Conservation (phyloP, 2,797 vertebrate genomes). For the Hirundo rustica region DNA sequence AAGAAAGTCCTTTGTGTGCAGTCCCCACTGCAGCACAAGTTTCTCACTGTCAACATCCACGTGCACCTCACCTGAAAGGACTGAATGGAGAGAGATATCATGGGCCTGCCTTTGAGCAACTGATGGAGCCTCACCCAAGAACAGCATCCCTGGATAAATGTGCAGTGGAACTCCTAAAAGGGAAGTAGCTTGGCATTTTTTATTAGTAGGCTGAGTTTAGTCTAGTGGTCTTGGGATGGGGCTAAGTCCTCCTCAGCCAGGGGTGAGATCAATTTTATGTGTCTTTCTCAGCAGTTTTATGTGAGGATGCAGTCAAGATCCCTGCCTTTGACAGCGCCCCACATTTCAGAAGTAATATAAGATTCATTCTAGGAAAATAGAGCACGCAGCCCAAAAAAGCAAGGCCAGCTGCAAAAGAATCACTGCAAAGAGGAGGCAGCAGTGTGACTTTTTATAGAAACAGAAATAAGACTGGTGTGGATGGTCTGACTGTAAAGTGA, state of each 20-base stretch:
- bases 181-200: neutral
- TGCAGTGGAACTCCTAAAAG: neutral
- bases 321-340: neutral
- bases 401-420: neutral
- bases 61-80: neutral
- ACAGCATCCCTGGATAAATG: neutral
- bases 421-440: neutral
- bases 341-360: neutral
- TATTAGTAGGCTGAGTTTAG: neutral
- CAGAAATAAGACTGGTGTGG: neutral
- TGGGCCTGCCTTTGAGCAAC: accelerated
- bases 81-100: neutral
- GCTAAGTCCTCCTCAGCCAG: neutral
- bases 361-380: neutral
- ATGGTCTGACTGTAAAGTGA: neutral
- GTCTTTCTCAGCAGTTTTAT: neutral
- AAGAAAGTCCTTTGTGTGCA: neutral
- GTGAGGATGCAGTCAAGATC: neutral
- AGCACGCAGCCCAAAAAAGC: neutral
- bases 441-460: neutral
- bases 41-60: neutral
- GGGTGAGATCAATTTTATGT: neutral
- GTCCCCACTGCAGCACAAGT: neutral
- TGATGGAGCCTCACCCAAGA: neutral
- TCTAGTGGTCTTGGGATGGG: neutral